Conservation (phyloP, 2,888 invertebrate species). For the Erannis defoliaria region DNA sequence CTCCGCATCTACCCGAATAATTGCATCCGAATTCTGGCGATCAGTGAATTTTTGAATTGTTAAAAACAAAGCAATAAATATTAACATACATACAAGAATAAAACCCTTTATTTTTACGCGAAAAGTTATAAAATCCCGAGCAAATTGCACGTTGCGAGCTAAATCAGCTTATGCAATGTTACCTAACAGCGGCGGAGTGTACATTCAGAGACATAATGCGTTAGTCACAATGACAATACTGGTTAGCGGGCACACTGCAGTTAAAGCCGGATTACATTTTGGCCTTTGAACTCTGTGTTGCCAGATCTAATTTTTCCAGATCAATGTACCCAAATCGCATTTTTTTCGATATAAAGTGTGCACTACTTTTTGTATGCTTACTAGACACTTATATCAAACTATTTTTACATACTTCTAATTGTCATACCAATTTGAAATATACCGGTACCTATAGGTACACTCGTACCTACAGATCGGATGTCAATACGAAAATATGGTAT, state of each 20-base stretch:
- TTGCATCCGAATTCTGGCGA: too few species aligned
- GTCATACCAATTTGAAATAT: too few species aligned
- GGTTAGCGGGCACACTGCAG: slow-evolving; percentile 64
- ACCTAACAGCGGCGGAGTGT: slow-evolving; percentile 34
- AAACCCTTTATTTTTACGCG: neutral
- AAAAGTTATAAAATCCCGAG: neutral
- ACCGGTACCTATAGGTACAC: too few species aligned
- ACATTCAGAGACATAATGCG: slow-evolving; percentile 49
- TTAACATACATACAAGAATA: neutral
- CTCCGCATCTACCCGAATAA: too few species aligned
- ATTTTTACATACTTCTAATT: too few species aligned
- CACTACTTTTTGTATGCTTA: too few species aligned
- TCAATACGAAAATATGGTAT: too few species aligned
- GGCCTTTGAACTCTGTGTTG: slow-evolving; percentile 55
- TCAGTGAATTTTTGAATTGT: too few species aligned
- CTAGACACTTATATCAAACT: too few species aligned
- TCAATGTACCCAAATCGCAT: neutral
- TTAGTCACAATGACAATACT: slow-evolving; percentile 59
- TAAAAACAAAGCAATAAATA: too few species aligned
- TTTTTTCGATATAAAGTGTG: too few species aligned
- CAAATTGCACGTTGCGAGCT: slow-evolving; percentile 23
- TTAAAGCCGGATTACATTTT: slow-evolving; percentile 69
- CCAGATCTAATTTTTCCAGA: slow-evolving; percentile 15
- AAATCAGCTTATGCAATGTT: slow-evolving; percentile 41
- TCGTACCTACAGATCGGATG: too few species aligned